phyloP scores from a whole-genome alignment of 2,797 vertebrate genomes.

The Centropyge bicolor region DNA sequence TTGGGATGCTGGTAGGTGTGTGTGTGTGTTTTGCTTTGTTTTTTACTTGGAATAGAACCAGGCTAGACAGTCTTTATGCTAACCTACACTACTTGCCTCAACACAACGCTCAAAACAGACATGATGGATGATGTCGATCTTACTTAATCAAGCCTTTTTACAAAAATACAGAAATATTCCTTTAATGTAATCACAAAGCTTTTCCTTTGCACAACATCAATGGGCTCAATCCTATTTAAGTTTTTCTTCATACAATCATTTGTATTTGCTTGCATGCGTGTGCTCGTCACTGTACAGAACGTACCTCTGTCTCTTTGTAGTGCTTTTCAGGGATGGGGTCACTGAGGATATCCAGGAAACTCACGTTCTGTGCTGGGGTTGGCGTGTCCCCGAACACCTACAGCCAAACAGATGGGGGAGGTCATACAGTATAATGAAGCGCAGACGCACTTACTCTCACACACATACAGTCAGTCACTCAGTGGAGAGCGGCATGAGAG shows the following conservation, averaged over 20 bases:
- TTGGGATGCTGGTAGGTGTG: too few species aligned
- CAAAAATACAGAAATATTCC: background rate
- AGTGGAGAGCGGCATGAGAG: slow-evolving; percentile 57
- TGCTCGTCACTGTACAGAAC: background rate
- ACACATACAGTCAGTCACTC: slow-evolving; percentile 55
- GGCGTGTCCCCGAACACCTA: slow-evolving; percentile 87
- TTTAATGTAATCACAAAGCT: background rate
- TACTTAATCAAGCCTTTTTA: background rate
- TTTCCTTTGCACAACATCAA: background rate
- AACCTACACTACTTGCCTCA: background rate
- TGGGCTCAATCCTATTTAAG: background rate
- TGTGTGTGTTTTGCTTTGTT: background rate
- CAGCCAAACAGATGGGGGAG: slow-evolving; percentile 68
- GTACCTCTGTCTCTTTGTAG: slow-evolving; percentile 86
- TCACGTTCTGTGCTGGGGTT: slow-evolving; percentile 81
- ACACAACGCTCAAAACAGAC: background rate
- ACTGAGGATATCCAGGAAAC: slow-evolving; percentile 86
- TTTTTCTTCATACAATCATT: background rate
- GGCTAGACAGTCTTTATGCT: background rate
- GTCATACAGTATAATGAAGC: slow-evolving; percentile 62
- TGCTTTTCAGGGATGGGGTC: slow-evolving; percentile 88
- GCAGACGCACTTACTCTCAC: slow-evolving; percentile 33
- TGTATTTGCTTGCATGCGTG: background rate
- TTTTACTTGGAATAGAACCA: background rate
- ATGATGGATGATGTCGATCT: background rate